Evolutionary conservation across 2,113 vertebrate genomes (phyloP).

Genomic region (Leptobrachium leishanense): DNA sequence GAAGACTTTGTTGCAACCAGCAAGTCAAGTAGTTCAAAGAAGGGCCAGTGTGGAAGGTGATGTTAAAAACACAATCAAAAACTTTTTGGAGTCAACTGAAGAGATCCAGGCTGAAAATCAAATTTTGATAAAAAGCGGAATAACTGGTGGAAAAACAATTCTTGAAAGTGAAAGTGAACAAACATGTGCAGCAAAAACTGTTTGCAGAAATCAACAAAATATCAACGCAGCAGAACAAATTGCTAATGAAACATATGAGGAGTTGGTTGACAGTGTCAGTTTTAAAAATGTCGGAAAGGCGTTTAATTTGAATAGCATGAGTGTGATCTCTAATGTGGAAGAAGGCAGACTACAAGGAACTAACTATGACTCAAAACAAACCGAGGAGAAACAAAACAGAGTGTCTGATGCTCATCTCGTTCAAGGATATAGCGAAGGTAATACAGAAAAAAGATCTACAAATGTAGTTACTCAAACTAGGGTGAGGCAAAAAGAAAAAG

Average conservation of each 20-base stretch:
- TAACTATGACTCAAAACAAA: constrained; percentile 42
- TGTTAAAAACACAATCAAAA: constrained; percentile 70
- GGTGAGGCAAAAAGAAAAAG: constrained; percentile 39
- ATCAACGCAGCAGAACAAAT: constrained; percentile 60
- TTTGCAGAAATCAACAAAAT: constrained; percentile 65
- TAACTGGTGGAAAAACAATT: constrained; percentile 72
- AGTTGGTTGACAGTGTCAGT: constrained; percentile 35
- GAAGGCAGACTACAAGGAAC: constrained; percentile 48
- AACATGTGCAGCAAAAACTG: constrained; percentile 57
- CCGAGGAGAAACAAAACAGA: constrained; percentile 27
- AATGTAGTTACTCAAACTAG: constrained; percentile 37
- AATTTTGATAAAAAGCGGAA: constrained; percentile 68
- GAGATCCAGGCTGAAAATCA: constrained; percentile 66
- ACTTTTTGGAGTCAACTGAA: constrained; percentile 63
- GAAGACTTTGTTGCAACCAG: constrained; percentile 69
- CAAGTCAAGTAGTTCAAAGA: constrained; percentile 63
- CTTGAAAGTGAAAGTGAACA: constrained; percentile 72
- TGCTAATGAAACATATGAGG: constrained; percentile 40
- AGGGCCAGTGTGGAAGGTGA: constrained; percentile 57
- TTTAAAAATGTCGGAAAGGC: constrained; percentile 6
- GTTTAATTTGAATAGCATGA: constrained; percentile 38
- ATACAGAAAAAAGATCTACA: constrained; percentile 45
- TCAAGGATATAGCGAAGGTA: constrained; percentile 22
- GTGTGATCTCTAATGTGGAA: constrained; percentile 23
- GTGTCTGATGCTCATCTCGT: constrained; percentile 23